Base-by-base conservation (phyloP, 2,113 vertebrate species). In the Pygoscelis antarcticus region DNA sequence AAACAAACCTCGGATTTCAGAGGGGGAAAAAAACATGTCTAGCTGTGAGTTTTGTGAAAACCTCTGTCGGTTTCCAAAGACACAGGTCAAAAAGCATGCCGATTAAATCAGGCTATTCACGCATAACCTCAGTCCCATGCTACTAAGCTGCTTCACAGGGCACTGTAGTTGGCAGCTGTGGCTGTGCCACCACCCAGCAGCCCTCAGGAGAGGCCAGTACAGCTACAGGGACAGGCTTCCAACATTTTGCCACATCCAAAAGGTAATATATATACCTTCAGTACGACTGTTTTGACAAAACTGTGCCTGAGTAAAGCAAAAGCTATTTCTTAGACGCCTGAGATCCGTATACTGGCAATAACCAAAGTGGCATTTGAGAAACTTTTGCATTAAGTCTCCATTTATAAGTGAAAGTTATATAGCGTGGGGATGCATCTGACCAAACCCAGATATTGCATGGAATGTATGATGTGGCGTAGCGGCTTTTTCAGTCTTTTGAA, bases 1-100 rank as follows among this genome's bases (percentile, higher is more conserved):
- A 97, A 97, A 82, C 94, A 96, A 91, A 22, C 19, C 27, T 89
- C 9, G 9, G 9, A 52, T 93, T 94, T 93, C 60, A 86, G 86
- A 94, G 55, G 7, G 34, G 8, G 46, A 2, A 1, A 4, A 23
- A 23, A 49, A 42, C 0, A 1, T 18, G 3, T 36, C 17, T 70
- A 83, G 16, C 3, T 30, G 18, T 54, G 46, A 94, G 42, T 88
- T 90, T 89, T 94, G 34, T 7, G 47, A 74, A 86, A 68, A 27
- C 3, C 11, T 61, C 29, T 23, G 17, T 30, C 6, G 0, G 0
- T 86, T 92, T 65, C 8, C n/a, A 46, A 91, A 83, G 10, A 34
- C 13, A 19, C 3, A 38, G 4, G 20, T 66, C 18, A 79, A 52
- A 83, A 65, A 16, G 0, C 5, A 7, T 34, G 15, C 8, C 38